Percentiles rank a stretch among this genome's conserved stretches.
Evolutionary conservation across 1,140 invertebrate genomes (phyloP).

Genomic region (Diploscapter pachys): DNA sequence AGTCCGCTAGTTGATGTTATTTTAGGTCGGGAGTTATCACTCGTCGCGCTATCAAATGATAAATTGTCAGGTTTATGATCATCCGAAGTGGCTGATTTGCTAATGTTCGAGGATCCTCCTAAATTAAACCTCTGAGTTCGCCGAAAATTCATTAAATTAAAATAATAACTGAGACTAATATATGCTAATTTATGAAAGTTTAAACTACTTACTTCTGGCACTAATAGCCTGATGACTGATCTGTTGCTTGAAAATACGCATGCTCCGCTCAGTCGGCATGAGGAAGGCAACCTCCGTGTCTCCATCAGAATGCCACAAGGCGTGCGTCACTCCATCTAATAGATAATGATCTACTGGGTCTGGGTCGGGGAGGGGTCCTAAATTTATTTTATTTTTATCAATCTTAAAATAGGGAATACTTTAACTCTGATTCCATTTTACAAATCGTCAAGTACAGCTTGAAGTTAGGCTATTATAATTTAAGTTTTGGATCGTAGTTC

Average conservation of each 20-base stretch:
- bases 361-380: constrained; percentile 33
- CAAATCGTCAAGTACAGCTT: not conserved
- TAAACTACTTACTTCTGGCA: constrained; percentile 5
- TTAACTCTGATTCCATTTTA: not conserved
- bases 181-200: not conserved
- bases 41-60: constrained; percentile 3
- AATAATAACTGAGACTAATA: too few relatives aligned
- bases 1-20: constrained; percentile 15
- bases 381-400: constrained; percentile 16
- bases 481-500: too few relatives aligned
- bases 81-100: constrained; percentile 16
- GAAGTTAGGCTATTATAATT: not conserved
- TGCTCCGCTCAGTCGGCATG: constrained; percentile 48
- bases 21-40: not conserved
- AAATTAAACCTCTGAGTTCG: not conserved
- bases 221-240: constrained; percentile 14
- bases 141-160: too few relatives aligned
- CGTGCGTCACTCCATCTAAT: constrained; percentile 49
- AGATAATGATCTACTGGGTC: constrained; percentile 41
- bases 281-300: constrained; percentile 52
- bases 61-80: constrained; percentile 13
- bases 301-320: constrained; percentile 45
- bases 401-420: too few relatives aligned
- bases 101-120: constrained; percentile 30
- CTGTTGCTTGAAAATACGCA: constrained; percentile 31